Evolutionary conservation across 2,113 vertebrate species (phyloP), one percentile per base, ranked within the genome.

Genomic region (Grammomys surdaster): DNA sequence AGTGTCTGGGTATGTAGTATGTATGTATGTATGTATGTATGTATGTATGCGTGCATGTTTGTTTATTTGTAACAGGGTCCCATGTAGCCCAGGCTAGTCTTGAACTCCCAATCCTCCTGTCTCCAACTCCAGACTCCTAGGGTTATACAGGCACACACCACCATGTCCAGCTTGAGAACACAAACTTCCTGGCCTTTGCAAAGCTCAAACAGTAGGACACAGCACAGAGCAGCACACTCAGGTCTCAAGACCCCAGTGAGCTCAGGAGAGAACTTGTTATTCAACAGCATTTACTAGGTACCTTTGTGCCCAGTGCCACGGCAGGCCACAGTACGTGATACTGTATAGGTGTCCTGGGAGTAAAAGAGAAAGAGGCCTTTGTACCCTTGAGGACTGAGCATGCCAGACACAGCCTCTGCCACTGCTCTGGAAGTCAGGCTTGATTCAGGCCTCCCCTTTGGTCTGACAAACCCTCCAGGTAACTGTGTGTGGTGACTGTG

Each of bases 361-460:
- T 24, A 9, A 7, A 28, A 0, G 7, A 65, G 33, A 78, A 33
- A 58, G 58, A 20, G 31, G 26, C 22, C 9, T 28, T 7, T 5
- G 0, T 20, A 3, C 80, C n/a, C 31, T 6, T 9, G 8, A 19
- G 1, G 24, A 58, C 48, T 22, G 31, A 40, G 40, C 7, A 1
- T 0, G 19, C 33, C 2, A 0, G 9, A 20, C 1, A 11, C n/a
- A 8, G 65, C 33, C 56, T 65, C 13, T 1, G 9, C 22, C 48
- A 5, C 7, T 1, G 58, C n/a, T 48, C 19, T 22, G 82, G 58
- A n/a, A 28, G 65, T 65, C 9, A 7, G 22, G 1, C 1, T 65
- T 6, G 7, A 10, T 10, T 24, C 63, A 8, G 14, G 19, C 26
- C 72, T 46, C 31, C 11, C 43, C 75, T 56, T 69, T 13, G 1